These are phyloP conservation scores for Phania funesta DNA, from an alignment of 2,888 invertebrate species.

Conservation along the genomic window DNA sequence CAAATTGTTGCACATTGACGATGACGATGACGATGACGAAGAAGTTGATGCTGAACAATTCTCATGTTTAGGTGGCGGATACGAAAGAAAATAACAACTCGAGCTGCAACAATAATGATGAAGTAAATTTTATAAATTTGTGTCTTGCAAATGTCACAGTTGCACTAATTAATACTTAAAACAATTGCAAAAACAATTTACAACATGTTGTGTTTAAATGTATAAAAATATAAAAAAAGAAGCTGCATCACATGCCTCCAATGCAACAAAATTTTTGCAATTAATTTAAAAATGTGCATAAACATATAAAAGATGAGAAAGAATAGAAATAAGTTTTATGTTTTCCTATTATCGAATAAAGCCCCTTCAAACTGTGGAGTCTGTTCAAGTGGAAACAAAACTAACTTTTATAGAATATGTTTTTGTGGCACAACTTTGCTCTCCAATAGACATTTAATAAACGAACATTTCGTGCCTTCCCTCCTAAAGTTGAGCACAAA, in stretches of 20 bases:
- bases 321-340: conserved; percentile 20
- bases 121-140: conserved; percentile 13
- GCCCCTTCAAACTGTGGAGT: background rate
- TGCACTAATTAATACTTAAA: conserved; percentile 72
- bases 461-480: too few relatives aligned
- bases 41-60: background rate
- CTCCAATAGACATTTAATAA: too few relatives aligned
- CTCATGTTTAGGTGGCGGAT: conserved; percentile 49
- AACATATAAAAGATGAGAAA: background rate
- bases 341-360: background rate
- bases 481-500: too few relatives aligned
- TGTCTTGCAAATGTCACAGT: conserved; percentile 39
- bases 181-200: conserved; percentile 76
- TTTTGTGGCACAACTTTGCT: too few relatives aligned
- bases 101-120: conserved; percentile 29
- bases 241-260: background rate
- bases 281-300: conserved; percentile 60
- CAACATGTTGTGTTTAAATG: conserved; percentile 63
- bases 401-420: too few relatives aligned
- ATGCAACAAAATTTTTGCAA: conserved; percentile 45
- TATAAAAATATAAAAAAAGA: conserved; percentile 14
- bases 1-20: conserved; percentile 18
- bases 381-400: background rate
- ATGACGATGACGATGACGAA: background rate
- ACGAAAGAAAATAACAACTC: conserved; percentile 13